These are phyloP conservation scores for Catonia carolina DNA, from an alignment of 2,888 invertebrate species.

Conservation along the genomic window DNA sequence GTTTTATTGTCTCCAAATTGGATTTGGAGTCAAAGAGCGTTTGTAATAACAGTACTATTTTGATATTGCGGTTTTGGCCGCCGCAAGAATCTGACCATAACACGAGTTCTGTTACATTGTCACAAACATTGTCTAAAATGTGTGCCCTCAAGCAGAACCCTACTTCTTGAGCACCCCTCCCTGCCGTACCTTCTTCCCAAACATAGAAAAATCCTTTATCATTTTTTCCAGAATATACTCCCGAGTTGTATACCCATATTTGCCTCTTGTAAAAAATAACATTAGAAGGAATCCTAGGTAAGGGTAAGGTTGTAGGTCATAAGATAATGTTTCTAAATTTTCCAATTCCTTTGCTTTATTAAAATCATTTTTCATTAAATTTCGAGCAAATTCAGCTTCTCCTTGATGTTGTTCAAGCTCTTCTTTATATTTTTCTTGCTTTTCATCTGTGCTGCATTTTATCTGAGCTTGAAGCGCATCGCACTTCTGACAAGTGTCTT, in stretches of 20 bases:
- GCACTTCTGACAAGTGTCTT: background rate
- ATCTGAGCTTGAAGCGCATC: background rate
- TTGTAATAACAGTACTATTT: constrained; percentile 2
- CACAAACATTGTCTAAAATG: constrained; percentile 4
- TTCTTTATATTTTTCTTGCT: background rate
- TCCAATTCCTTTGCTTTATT: background rate
- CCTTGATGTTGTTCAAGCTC: background rate
- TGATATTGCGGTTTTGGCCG: constrained; percentile 7
- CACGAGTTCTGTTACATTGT: background rate
- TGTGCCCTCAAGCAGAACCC: constrained; percentile 33
- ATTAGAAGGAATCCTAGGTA: constrained; percentile 1
- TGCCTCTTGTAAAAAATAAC: constrained; percentile 10
- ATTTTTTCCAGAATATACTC: constrained; percentile 8
- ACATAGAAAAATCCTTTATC: constrained; percentile 14
- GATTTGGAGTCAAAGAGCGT: background rate
- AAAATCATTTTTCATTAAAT: background rate
- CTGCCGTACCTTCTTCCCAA: constrained; percentile 29
- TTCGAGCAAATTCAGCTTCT: background rate
- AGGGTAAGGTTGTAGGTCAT: background rate
- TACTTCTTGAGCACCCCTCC: constrained; percentile 35
- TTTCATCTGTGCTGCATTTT: background rate
- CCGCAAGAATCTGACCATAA: constrained; percentile 15
- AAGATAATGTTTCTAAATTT: background rate
- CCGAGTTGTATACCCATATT: background rate
- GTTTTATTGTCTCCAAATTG: background rate